phyloP scores from a whole-genome alignment of 2,113 vertebrate genomes.

The Malaclemys terrapin region DNA sequence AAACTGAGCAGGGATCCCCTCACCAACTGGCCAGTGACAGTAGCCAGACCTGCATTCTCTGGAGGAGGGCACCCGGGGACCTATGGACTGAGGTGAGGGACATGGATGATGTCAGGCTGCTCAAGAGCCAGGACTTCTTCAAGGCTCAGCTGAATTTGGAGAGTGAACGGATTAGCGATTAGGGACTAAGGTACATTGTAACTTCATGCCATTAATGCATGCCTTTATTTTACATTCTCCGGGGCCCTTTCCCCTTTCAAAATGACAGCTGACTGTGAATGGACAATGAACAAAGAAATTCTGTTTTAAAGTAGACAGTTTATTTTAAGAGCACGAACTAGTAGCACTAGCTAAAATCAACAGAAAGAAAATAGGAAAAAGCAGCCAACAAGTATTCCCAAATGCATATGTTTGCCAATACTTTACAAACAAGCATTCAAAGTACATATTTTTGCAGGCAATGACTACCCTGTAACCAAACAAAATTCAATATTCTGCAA shows the following conservation, averaged over 20 bases:
- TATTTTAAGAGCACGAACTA: neutral
- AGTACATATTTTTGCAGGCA: neutral
- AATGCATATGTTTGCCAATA: neutral
- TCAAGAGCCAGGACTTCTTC: neutral
- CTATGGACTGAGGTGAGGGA: neutral
- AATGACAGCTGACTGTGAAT: neutral
- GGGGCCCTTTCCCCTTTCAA: neutral
- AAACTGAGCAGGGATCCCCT: neutral
- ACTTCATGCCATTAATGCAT: neutral
- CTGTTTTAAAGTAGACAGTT: neutral
- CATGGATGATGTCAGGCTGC: neutral
- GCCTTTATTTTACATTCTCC: neutral
- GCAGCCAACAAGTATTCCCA: neutral
- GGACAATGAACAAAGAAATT: neutral
- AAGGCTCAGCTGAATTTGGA: neutral
- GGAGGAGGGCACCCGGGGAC: neutral
- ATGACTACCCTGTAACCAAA: neutral
- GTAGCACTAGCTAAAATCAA: neutral
- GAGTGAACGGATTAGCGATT: neutral
- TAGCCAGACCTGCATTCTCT: neutral
- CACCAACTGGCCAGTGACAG: neutral
- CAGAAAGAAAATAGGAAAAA: neutral
- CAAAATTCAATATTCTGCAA: no score
- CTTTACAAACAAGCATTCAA: neutral
- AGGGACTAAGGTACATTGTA: neutral